Evolutionary conservation across 2,888 invertebrate genomes (phyloP).

Genomic region (Polyommatus iphigenia): DNA sequence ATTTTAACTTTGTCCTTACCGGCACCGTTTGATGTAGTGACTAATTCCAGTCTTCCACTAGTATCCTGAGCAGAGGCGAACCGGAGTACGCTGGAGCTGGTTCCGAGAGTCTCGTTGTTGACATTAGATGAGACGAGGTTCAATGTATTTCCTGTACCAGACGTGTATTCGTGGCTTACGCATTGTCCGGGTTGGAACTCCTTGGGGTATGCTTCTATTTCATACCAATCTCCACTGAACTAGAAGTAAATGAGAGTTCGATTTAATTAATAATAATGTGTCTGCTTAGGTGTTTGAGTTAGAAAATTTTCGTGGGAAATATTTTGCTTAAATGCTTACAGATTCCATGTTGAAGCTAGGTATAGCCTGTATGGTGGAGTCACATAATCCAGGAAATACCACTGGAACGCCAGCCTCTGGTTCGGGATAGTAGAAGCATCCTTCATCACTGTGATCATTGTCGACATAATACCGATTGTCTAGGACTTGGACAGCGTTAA

Average conservation of each 20-base stretch:
- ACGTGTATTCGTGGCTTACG: conserved; percentile 51
- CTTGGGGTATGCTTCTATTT: conserved; percentile 56
- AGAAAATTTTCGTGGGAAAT: neutral
- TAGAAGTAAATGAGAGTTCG: conserved; percentile 40
- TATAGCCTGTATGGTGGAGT: conserved; percentile 51
- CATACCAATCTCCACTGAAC: conserved; percentile 57
- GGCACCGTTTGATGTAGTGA: conserved; percentile 37
- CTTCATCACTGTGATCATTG: conserved; percentile 51
- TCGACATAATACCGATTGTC: conserved; percentile 51
- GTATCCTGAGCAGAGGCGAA: conserved; percentile 46
- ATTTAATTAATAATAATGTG: too few relatives aligned
- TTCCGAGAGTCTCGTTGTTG: conserved; percentile 46
- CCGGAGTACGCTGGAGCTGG: conserved; percentile 46
- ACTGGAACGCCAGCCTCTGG: conserved; percentile 52
- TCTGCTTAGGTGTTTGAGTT: neutral
- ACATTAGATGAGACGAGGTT: conserved; percentile 52
- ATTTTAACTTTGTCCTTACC: neutral
- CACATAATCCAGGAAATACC: conserved; percentile 61
- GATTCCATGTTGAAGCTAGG: conserved; percentile 49
- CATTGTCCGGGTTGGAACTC: conserved; percentile 57
- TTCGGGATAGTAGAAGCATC: conserved; percentile 63
- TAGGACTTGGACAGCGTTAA: conserved; percentile 49
- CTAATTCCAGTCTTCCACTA: conserved; percentile 54
- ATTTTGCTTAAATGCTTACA: conserved; percentile 43
- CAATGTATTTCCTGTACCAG: conserved; percentile 43